Percentiles rank a stretch among this genome's conserved stretches.
Evolutionary conservation across 2,797 vertebrate genomes (phyloP).

Genomic region (Vultur gryphus): DNA sequence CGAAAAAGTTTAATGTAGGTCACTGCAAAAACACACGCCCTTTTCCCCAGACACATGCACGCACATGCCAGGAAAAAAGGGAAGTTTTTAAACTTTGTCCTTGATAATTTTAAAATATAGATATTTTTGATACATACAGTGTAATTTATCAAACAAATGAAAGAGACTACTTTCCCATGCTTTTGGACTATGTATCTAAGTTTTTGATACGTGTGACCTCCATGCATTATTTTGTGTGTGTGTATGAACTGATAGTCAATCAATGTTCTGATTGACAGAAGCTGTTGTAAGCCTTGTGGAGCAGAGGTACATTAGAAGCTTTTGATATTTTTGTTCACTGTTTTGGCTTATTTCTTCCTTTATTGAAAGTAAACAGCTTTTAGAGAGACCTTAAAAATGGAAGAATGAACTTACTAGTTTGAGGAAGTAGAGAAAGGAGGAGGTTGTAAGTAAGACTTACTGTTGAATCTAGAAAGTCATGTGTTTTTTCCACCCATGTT

Average conservation of each 20-base stretch:
- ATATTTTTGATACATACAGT: neutral
- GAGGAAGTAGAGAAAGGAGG: neutral
- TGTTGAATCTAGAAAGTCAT: neutral
- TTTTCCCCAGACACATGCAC: neutral
- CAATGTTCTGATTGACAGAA: neutral
- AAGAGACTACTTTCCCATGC: accelerated
- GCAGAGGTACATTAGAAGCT: neutral
- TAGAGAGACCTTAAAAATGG: neutral
- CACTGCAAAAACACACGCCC: neutral
- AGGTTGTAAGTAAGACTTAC: neutral
- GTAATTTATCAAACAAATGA: neutral
- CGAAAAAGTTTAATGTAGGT: neutral
- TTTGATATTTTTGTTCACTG: neutral
- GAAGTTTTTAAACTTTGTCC: neutral
- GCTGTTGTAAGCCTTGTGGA: neutral
- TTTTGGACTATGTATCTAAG: neutral
- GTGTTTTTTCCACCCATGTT: neutral
- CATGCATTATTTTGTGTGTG: accelerated
- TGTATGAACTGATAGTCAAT: neutral
- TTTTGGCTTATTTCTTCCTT: neutral
- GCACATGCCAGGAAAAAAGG: neutral
- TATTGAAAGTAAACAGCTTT: neutral
- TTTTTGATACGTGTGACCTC: neutral
- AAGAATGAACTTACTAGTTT: neutral
- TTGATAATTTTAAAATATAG: neutral